Evolutionary conservation across 2,113 vertebrate genomes (phyloP).

Genomic region (Halcyon malimbica): DNA sequence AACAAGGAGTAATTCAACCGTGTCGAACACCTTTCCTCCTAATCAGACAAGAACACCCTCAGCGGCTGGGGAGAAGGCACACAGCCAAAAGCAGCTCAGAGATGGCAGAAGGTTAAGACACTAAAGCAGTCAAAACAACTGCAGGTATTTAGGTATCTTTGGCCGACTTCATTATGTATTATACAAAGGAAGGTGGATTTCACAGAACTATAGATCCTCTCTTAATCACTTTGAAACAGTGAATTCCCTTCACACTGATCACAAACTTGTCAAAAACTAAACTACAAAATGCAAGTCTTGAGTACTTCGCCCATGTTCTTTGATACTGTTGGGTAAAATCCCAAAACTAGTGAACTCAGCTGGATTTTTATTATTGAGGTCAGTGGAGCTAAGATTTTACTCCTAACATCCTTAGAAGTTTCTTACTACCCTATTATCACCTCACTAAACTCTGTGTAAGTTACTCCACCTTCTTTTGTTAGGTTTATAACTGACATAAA

Average conservation of each 20-base stretch:
- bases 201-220: not conserved
- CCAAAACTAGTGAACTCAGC: not conserved
- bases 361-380: not conserved
- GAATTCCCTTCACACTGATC: not conserved
- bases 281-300: not conserved
- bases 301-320: not conserved
- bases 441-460: not conserved
- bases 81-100: constrained; percentile 36
- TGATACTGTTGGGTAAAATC: not conserved
- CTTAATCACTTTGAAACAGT: not conserved
- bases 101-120: constrained; percentile 50
- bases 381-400: not conserved
- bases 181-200: not conserved
- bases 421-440: not conserved
- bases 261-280: not conserved
- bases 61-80: constrained; percentile 21
- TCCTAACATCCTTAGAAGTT: not conserved
- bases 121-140: constrained; percentile 22
- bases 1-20: constrained; percentile 33
- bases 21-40: constrained; percentile 58
- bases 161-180: not conserved
- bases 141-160: not conserved
- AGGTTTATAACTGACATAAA: not conserved
- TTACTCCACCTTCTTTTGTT: not conserved
- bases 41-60: constrained; percentile 57